A percentile compares a stretch with the other conserved stretches of the same genome.
phyloP scores from a whole-genome alignment of 1,140 invertebrate species.

The Drosophila virilis region DNA sequence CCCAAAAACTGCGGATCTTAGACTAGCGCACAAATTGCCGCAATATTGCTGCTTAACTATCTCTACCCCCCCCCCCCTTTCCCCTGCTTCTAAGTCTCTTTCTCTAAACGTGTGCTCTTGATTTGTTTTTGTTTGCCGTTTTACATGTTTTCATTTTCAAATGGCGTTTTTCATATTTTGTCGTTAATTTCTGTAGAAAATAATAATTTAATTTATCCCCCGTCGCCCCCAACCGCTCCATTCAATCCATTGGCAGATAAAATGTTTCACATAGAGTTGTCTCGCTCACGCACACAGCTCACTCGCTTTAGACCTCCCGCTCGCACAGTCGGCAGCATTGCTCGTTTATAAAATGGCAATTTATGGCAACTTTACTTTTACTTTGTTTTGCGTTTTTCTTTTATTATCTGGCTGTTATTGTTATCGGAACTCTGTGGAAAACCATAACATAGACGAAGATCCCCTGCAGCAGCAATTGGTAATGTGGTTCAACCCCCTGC shows the following conservation, averaged over 20 bases:
- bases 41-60: not conserved
- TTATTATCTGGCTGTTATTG: constrained; percentile 1
- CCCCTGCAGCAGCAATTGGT: constrained; percentile 9
- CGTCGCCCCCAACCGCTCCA: not conserved
- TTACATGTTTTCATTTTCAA: constrained; percentile 13
- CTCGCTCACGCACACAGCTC: constrained; percentile 18
- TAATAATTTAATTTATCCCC: constrained; percentile 22
- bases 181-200: constrained; percentile 11
- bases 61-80: not conserved
- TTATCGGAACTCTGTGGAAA: constrained; percentile 5
- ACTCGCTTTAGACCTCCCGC: not conserved
- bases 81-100: not conserved
- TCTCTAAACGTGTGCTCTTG: not conserved
- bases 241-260: not conserved
- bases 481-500: constrained; percentile 33
- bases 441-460: constrained; percentile 17
- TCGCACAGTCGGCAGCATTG: constrained; percentile 16
- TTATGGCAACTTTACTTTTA: constrained; percentile 30
- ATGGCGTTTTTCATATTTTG: constrained; percentile 1
- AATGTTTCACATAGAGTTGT: constrained; percentile 23
- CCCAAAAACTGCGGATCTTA: constrained; percentile 25
- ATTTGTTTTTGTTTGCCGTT: constrained; percentile 6
- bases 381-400: constrained; percentile 15
- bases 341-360: constrained; percentile 30
- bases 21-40: not conserved